Conservation (phyloP, 2,797 vertebrate species). For the Staurois parvus region DNA sequence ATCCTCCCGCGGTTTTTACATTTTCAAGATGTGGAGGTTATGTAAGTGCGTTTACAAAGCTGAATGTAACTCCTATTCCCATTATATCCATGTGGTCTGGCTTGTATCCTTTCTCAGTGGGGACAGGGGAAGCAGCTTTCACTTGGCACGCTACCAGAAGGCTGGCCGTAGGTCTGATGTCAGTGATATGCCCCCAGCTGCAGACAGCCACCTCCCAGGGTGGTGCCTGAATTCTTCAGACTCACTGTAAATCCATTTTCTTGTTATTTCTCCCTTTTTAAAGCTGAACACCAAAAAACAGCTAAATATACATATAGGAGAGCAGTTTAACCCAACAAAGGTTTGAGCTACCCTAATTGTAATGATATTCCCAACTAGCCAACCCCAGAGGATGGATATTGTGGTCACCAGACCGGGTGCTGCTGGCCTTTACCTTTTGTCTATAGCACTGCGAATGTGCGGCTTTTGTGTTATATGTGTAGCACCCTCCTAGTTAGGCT, state of each 20-base stretch:
- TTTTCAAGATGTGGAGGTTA: slow-evolving; percentile 60
- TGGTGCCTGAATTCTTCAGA: slow-evolving; percentile 22
- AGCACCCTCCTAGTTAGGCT: too few relatives aligned
- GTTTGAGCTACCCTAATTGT: too few relatives aligned
- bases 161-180: slow-evolving; percentile 49
- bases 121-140: slow-evolving; percentile 41
- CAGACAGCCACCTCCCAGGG: slow-evolving; percentile 50
- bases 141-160: slow-evolving; percentile 47
- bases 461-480: too few relatives aligned
- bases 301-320: too few relatives aligned
- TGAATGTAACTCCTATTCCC: slow-evolving; percentile 49
- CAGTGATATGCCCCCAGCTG: slow-evolving; percentile 56
- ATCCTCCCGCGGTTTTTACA: slow-evolving; percentile 49
- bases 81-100: slow-evolving; percentile 61
- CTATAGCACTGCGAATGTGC: too few relatives aligned
- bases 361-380: too few relatives aligned
- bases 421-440: too few relatives aligned
- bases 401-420: too few relatives aligned
- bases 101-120: slow-evolving; percentile 49
- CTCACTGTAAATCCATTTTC: slow-evolving; percentile 15
- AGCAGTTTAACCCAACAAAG: too few relatives aligned
- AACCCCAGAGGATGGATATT: too few relatives aligned
- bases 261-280: background rate
- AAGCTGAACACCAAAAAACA: too few relatives aligned
- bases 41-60: slow-evolving; percentile 56